Evolutionary conservation across 2,888 invertebrate species (phyloP).

Genomic region (Agrochola macilenta): DNA sequence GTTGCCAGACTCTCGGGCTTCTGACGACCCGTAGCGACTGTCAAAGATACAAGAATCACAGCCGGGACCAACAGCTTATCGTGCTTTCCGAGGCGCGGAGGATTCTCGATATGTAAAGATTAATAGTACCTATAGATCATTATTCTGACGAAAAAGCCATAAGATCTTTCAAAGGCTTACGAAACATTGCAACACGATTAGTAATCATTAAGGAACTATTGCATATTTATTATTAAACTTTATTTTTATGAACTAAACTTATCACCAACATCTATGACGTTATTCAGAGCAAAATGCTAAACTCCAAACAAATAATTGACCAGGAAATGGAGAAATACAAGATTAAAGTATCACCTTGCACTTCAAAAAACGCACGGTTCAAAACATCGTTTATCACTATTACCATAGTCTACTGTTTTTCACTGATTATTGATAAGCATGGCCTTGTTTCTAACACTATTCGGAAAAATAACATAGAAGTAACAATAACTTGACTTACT

Average conservation of each 20-base stretch:
- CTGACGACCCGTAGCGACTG: not conserved
- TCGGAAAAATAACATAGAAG: not conserved
- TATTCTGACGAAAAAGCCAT: not conserved
- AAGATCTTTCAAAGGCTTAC: not conserved
- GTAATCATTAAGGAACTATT: not conserved
- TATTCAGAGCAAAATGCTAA: not conserved
- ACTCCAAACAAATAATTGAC: not conserved
- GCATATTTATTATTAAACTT: not conserved
- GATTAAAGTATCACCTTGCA: not conserved
- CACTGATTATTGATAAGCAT: not conserved
- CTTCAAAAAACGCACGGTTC: not conserved
- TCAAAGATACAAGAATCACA: not conserved
- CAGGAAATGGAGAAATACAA: not conserved
- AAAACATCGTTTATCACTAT: not conserved
- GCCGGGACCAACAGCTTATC: not conserved
- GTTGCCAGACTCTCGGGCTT: not conserved
- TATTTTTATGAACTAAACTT: not conserved
- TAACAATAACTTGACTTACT: not conserved
- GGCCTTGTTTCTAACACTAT: not conserved
- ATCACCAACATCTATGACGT: not conserved
- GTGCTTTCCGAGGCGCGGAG: not conserved
- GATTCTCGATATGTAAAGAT: not conserved
- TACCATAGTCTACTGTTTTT: not conserved
- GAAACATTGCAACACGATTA: conserved; percentile 6
- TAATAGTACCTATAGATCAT: not conserved